Evolutionary conservation across 2,113 vertebrate species (phyloP).

Genomic region (Pheucticus melanocephalus): DNA sequence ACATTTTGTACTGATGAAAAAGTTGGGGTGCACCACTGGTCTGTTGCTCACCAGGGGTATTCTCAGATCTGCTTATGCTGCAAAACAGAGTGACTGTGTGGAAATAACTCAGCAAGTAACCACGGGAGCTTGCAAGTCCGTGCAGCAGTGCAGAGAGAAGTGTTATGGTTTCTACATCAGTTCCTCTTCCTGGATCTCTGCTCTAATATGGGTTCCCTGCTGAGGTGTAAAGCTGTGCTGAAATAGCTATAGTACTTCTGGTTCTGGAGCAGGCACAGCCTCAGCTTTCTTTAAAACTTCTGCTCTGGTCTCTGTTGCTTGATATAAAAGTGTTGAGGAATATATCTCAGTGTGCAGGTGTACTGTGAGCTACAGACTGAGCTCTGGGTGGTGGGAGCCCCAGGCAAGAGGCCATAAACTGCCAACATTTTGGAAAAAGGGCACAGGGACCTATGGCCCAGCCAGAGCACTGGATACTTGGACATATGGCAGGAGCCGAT

Average conservation of each 20-base stretch:
- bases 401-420: background rate
- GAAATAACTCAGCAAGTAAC: background rate
- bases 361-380: background rate
- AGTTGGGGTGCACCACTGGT: background rate
- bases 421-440: background rate
- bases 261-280: background rate
- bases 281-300: background rate
- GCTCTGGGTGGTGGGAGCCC: background rate
- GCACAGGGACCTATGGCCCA: too few relatives aligned
- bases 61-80: background rate
- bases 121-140: background rate
- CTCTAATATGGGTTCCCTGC: background rate
- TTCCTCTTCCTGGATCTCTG: background rate
- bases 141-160: background rate
- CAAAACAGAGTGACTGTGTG: background rate
- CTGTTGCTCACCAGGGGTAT: background rate
- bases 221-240: background rate
- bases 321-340: background rate
- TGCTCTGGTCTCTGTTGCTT: background rate
- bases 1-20: background rate
- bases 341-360: background rate
- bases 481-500: background rate
- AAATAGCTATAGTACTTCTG: background rate
- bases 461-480: background rate
- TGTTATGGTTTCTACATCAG: background rate